Conservation (phyloP, 2,888 invertebrate species). For the Ophion costatus region DNA sequence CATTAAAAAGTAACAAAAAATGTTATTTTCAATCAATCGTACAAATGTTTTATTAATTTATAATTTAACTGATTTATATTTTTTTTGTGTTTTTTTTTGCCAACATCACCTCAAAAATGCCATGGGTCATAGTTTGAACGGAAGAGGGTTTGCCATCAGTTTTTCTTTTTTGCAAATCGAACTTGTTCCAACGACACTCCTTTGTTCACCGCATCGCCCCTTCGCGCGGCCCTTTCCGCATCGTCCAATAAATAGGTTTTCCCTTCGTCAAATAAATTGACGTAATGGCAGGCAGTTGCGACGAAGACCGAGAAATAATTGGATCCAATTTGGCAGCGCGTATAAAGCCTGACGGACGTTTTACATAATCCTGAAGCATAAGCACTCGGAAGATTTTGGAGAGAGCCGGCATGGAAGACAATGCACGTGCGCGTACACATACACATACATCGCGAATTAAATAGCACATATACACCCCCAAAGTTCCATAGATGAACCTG, state of each 20-base stretch:
- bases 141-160: not conserved
- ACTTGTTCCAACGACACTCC: too few species aligned
- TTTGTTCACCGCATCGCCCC: not conserved
- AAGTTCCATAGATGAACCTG: slow-evolving; percentile 11
- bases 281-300: not conserved
- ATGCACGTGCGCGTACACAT: not conserved
- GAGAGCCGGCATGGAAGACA: not conserved
- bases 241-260: too few species aligned
- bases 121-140: not conserved
- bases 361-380: slow-evolving; percentile 36
- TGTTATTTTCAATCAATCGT: too few species aligned
- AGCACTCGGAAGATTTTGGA: not conserved
- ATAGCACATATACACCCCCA: not conserved
- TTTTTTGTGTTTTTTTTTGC: too few species aligned
- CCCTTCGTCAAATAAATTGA: not conserved
- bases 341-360: slow-evolving; percentile 30
- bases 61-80: too few species aligned
- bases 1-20: too few species aligned
- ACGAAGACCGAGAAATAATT: slow-evolving; percentile 32
- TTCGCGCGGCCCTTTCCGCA: too few species aligned
- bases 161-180: not conserved
- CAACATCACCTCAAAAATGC: not conserved
- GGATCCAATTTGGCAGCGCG: slow-evolving; percentile 28
- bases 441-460: not conserved
- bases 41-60: too few species aligned